Evolutionary conservation across 2,888 invertebrate genomes (phyloP).

Genomic region (Eumerus sabulonum): DNA sequence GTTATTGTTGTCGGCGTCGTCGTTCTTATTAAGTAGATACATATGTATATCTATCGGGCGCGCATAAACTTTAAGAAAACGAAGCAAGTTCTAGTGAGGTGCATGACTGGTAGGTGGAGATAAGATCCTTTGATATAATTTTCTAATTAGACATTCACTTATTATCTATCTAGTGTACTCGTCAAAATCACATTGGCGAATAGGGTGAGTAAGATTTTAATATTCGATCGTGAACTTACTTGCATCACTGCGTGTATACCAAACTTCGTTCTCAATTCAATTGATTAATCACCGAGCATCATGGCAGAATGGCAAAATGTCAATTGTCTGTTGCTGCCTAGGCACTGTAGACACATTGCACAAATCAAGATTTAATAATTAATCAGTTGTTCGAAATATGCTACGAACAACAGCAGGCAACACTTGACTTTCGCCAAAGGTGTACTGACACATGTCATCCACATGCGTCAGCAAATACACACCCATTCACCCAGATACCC

Average conservation of each 20-base stretch:
- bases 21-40: slow-evolving; percentile 37
- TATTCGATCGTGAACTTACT: too few species aligned
- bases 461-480: background rate
- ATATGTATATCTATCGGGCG: slow-evolving; percentile 1
- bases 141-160: slow-evolving; percentile 66
- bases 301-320: slow-evolving; percentile 8
- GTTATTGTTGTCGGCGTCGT: slow-evolving; percentile 26
- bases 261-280: too few species aligned
- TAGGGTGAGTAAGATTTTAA: too few species aligned
- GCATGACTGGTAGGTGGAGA: background rate
- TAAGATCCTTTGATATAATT: slow-evolving; percentile 47
- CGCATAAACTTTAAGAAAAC: slow-evolving; percentile 55
- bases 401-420: background rate
- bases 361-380: slow-evolving; percentile 31
- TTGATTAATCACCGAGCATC: slow-evolving; percentile 1
- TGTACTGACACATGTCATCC: background rate
- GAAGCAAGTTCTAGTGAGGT: slow-evolving; percentile 20
- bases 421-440: background rate
- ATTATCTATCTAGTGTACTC: slow-evolving; percentile 37
- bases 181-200: too few species aligned
- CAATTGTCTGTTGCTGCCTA: background rate
- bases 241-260: too few species aligned
- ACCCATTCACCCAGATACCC: background rate
- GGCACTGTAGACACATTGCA: background rate
- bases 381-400: slow-evolving; percentile 7